phyloP scores from a whole-genome alignment of 2,113 vertebrate species.

The Sander vitreus region DNA sequence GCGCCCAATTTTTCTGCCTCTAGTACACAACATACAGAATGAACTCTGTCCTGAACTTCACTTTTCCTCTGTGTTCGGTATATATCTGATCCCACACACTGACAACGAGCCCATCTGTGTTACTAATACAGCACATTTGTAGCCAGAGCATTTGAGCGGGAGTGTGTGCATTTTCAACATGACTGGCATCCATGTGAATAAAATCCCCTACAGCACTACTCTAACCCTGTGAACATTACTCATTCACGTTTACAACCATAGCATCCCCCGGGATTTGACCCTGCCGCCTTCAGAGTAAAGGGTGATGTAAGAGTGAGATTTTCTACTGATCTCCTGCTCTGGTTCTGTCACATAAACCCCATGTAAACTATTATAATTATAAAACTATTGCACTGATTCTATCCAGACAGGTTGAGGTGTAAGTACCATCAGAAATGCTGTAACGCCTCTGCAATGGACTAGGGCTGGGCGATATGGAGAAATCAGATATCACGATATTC shows the following conservation, averaged over 20 bases:
- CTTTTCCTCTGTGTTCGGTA: slow-evolving; percentile 12
- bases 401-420: background rate
- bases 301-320: background rate
- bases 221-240: slow-evolving; percentile 37
- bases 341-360: background rate
- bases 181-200: slow-evolving; percentile 41
- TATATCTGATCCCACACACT: background rate
- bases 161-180: slow-evolving; percentile 21
- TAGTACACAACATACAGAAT: background rate
- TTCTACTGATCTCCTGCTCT: background rate
- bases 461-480: too few species aligned
- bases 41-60: background rate
- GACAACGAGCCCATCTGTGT: background rate
- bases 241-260: slow-evolving; percentile 37
- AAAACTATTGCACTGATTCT: background rate
- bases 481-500: too few species aligned
- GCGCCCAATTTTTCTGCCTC: background rate
- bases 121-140: slow-evolving; percentile 5
- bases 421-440: background rate
- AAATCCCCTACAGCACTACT: slow-evolving; percentile 28
- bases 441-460: background rate
- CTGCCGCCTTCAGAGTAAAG: slow-evolving; percentile 11
- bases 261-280: slow-evolving; percentile 27
- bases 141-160: background rate
- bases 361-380: background rate